Conservation (phyloP, 2,797 vertebrate genomes). For the Hippoglossus hippoglossus region DNA sequence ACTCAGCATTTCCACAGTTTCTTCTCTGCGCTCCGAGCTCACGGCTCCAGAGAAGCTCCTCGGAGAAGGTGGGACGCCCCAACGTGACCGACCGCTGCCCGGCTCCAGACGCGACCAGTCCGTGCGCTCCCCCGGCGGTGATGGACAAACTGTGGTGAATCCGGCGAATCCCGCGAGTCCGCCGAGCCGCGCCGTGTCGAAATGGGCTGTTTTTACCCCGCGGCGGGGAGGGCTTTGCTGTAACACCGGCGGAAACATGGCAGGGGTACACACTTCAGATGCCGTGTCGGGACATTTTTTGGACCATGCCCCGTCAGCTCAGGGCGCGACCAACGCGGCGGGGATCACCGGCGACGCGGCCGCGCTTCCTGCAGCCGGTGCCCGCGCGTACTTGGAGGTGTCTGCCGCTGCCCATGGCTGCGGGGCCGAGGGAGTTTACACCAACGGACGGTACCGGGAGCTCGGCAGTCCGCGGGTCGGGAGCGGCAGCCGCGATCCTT, state of each 20-base stretch:
- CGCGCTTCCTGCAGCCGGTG: conserved; percentile 46
- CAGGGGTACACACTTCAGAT: conserved; percentile 83
- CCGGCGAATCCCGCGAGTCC: conserved; percentile 30
- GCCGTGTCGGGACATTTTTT: conserved; percentile 77
- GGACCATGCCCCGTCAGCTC: conserved; percentile 65
- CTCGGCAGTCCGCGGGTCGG: conserved; percentile 75
- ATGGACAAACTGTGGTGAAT: no score
- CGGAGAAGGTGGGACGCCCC: conserved; percentile 34
- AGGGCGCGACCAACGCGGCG: conserved; percentile 65
- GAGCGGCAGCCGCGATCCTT: conserved; percentile 81
- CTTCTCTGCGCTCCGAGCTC: background rate
- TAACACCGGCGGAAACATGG: conserved; percentile 81
- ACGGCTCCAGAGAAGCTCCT: conserved; percentile 25
- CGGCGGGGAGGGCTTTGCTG: conserved; percentile 55
- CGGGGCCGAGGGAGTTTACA: conserved; percentile 80
- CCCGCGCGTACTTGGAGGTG: conserved; percentile 82
- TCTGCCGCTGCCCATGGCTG: conserved; percentile 76
- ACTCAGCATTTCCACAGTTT: conserved; percentile 1
- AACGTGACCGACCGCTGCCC: conserved; percentile 18
- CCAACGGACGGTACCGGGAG: conserved; percentile 82
- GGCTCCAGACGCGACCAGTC: conserved; percentile 4
- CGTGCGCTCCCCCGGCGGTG: no score
- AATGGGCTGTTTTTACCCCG: conserved; percentile 60
- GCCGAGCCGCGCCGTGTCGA: conserved; percentile 32
- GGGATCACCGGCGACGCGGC: conserved; percentile 63